phyloP scores from a whole-genome alignment of 2,113 vertebrate species.

The Vulpes ferrilata region DNA sequence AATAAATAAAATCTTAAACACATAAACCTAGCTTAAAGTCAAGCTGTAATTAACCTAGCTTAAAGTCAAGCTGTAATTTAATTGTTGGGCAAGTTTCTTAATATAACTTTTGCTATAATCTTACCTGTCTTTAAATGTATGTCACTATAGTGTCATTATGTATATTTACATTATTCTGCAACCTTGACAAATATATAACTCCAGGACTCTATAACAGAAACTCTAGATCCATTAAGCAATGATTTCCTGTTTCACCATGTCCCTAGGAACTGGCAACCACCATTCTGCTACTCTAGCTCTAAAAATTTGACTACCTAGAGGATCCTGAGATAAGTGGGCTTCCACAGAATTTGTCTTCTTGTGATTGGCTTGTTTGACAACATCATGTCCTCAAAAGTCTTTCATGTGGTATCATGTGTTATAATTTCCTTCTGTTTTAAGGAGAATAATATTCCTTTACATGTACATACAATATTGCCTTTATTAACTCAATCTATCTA shows the following conservation, averaged over 20 bases:
- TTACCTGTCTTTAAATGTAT: not conserved
- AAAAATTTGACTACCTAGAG: not conserved
- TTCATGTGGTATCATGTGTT: not conserved
- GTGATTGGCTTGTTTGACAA: not conserved
- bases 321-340: not conserved
- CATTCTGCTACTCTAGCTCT: not conserved
- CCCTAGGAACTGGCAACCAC: not conserved
- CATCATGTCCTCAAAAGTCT: not conserved
- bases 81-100: not conserved
- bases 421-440: not conserved
- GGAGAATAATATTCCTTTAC: too few relatives aligned
- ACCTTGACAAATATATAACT: accelerated
- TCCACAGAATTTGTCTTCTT: not conserved
- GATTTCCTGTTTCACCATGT: not conserved
- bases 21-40: not conserved
- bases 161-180: not conserved
- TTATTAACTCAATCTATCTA: not conserved
- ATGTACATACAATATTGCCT: not conserved
- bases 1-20: not conserved
- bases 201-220: not conserved
- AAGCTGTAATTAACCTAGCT: not conserved
- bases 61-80: not conserved
- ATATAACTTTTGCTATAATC: not conserved
- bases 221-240: not conserved
- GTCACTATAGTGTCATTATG: accelerated